Evolutionary conservation across 2,113 vertebrate species (phyloP).

Genomic region (Sterrhoptilus dennistouni): DNA sequence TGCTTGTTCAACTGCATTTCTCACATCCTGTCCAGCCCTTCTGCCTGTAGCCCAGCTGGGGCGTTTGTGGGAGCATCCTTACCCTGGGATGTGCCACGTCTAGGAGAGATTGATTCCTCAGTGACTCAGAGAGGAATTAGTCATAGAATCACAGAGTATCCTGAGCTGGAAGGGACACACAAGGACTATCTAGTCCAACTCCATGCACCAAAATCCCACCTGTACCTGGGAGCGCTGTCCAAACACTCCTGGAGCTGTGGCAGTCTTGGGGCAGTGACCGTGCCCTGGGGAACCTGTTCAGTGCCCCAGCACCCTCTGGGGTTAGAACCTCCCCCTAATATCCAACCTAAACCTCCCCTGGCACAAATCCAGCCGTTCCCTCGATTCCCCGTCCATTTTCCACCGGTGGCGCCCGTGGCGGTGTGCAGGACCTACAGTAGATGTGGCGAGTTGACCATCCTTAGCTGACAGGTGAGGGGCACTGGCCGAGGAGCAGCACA

Average conservation of each 20-base stretch:
- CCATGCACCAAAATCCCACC: neutral
- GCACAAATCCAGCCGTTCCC: neutral
- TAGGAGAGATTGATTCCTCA: neutral
- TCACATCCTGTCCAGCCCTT: rapidly evolving
- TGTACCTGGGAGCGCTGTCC: rapidly evolving
- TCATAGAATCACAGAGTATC: neutral
- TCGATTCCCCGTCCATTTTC: neutral
- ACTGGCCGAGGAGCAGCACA: neutral
- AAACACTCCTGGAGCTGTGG: neutral
- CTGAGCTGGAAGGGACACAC: neutral
- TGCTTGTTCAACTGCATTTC: neutral
- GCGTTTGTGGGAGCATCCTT: neutral
- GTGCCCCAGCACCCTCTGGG: neutral
- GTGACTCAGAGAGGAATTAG: neutral
- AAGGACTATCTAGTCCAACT: neutral
- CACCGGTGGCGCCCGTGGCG: neutral
- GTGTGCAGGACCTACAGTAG: neutral
- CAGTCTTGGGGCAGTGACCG: neutral
- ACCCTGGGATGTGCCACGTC: rapidly evolving
- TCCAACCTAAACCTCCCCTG: neutral
- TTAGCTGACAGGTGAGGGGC: neutral
- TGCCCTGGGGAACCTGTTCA: neutral
- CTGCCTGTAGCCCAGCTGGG: neutral
- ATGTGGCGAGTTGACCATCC: neutral
- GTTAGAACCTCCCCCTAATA: neutral